Base-by-base conservation (phyloP, 2,888 invertebrate species). In the Amorpha juglandis region DNA sequence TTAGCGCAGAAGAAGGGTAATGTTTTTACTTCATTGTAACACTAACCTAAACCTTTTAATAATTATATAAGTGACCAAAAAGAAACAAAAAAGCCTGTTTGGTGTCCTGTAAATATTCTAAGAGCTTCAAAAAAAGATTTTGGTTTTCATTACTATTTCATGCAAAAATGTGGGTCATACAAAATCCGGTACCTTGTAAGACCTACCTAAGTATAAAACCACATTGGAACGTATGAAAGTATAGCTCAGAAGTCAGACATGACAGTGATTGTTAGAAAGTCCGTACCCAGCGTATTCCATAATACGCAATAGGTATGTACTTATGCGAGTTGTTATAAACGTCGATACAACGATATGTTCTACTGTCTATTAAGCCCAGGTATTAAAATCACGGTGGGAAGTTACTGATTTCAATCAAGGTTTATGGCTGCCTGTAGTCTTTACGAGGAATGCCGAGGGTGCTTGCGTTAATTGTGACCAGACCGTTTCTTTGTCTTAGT, bases 331-430 rank as follows among this genome's bases (percentile, higher is more conserved):
- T 6, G 53, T 16, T 27, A 35, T 58, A 42, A 38, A 42, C 16
- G 38, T 42, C 38, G 16, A 42, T 55, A 55, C 16, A 55, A 35
- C 55, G 11, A 55, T 42, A 58, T 58, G 21, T 58, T 38, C 42
- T 12, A 19, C 19, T 19, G 19, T 16, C 58, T 42, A 58, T 58
- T 58, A 58, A 16, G 42, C 58, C 38, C 9, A 42, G 19, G 19
- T 58, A 58, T 42, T 58, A 42, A 58, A 58, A 58, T 58, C 58
- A 58, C 19, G 38, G 55, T 42, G 38, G 42, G 38, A 58, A 42
- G 42, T 58, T 58, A 58, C 42, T 19, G 58, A 58, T 58, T 58
- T 19, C 42, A 58, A 58, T 58, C 58, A 42, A 42, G 12, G 42
- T 58, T 58, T 42, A 58, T 19, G 19, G 19, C 38, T 9, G 16